phyloP scores from a whole-genome alignment of 2,113 vertebrate genomes.

The Muntiacus muntjak region DNA sequence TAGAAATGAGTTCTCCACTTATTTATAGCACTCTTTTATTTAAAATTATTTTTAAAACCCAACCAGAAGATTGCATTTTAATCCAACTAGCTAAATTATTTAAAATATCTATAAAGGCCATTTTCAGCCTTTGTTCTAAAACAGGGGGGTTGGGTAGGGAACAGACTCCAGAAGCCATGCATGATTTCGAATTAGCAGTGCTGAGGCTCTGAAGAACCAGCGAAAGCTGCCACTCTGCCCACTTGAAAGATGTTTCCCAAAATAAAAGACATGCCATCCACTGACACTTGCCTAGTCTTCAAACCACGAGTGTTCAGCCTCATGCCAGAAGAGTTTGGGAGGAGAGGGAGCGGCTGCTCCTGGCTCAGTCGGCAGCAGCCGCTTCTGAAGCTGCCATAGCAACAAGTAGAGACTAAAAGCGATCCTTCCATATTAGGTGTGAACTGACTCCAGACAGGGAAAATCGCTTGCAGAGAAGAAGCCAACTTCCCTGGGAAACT shows the following conservation, averaged over 20 bases:
- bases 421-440: conserved; percentile 72
- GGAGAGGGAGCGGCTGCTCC: conserved; percentile 28
- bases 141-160: not conserved
- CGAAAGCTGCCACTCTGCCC: conserved; percentile 43
- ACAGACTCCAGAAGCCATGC: not conserved
- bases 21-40: conserved; percentile 44
- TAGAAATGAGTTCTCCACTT: not conserved
- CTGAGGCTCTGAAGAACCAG: not conserved
- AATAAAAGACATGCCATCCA: conserved; percentile 61
- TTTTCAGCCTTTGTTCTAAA: conserved; percentile 59
- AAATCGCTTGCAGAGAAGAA: conserved; percentile 40
- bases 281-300: conserved; percentile 51
- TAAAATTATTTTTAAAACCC: conserved; percentile 41
- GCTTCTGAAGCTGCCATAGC: conserved; percentile 71
- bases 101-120: conserved; percentile 37
- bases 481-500: conserved; percentile 26
- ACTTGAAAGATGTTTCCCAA: conserved; percentile 64
- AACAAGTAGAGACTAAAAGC: conserved; percentile 65
- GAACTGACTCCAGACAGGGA: conserved; percentile 63
- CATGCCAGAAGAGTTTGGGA: conserved; percentile 63
- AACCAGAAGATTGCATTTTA: conserved; percentile 37
- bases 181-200: not conserved
- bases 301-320: conserved; percentile 20
- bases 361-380: conserved; percentile 23
- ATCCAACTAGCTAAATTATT: conserved; percentile 37